Percentiles rank a stretch among this genome's conserved stretches.
Evolutionary conservation across 2,888 invertebrate species (phyloP).

Genomic region (Tachina lurida): DNA sequence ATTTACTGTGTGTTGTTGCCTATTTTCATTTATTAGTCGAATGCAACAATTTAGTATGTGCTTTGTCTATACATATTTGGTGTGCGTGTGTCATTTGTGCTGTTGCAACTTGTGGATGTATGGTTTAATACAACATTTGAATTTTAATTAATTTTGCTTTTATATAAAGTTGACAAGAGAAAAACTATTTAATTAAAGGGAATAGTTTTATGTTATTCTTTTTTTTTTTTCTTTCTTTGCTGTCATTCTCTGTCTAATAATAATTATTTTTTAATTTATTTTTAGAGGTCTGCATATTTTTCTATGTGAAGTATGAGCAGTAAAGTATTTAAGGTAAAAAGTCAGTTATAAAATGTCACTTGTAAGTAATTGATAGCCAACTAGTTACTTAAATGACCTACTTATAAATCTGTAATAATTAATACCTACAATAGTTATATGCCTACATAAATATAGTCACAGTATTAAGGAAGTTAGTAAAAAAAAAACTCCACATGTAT

Average conservation of each 20-base stretch:
- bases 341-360: slow-evolving; percentile 30
- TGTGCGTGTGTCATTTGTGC: slow-evolving; percentile 3
- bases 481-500: not conserved
- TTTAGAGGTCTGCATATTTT: slow-evolving; percentile 16
- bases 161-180: slow-evolving; percentile 41
- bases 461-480: slow-evolving; percentile 16
- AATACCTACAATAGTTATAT: not conserved
- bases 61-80: slow-evolving; percentile 5
- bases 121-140: slow-evolving; percentile 55
- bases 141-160: slow-evolving; percentile 67
- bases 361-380: slow-evolving; percentile 17
- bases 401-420: not conserved
- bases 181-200: slow-evolving; percentile 69
- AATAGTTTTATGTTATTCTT: slow-evolving; percentile 42
- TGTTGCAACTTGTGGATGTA: slow-evolving; percentile 52
- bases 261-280: not conserved
- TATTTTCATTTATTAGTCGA: slow-evolving; percentile 16
- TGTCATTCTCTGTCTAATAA: not conserved
- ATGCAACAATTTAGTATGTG: slow-evolving; percentile 4
- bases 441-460: not conserved
- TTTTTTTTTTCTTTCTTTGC: slow-evolving; percentile 32
- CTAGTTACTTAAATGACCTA: not conserved
- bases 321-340: slow-evolving; percentile 41
- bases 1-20: not conserved
- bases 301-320: too few species aligned